These are phyloP conservation scores for Aphyosemion australe DNA, from an alignment of 2,113 vertebrate genomes.

Conservation along the genomic window DNA sequence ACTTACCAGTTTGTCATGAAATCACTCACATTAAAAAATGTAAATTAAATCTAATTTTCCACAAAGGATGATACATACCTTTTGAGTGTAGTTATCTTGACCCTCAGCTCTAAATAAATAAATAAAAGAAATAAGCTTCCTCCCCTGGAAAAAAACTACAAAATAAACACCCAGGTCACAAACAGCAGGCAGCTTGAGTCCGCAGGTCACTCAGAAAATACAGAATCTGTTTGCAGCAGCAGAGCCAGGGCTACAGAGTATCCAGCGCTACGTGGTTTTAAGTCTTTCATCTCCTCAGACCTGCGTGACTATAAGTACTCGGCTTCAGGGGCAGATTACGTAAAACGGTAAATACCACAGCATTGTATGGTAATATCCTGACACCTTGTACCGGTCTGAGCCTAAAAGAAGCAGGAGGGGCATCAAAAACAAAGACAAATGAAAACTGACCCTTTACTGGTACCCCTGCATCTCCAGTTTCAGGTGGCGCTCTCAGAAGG, in stretches of 20 bases:
- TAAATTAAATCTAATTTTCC: not conserved
- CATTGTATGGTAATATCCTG: conserved; percentile 73
- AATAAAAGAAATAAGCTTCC: conserved; percentile 33
- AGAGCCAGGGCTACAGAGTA: conserved; percentile 31
- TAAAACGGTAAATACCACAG: conserved; percentile 69
- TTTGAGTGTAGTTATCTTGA: conserved; percentile 37
- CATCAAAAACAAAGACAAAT: conserved; percentile 65
- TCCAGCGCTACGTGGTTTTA: conserved; percentile 51
- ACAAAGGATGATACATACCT: conserved; percentile 62
- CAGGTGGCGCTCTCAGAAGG: conserved; percentile 71
- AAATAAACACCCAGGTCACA: conserved; percentile 47
- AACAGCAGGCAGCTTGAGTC: conserved; percentile 52
- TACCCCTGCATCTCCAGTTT: conserved; percentile 78
- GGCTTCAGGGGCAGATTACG: conserved; percentile 60
- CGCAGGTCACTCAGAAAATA: conserved; percentile 63
- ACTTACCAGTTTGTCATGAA: not conserved
- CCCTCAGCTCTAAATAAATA: conserved; percentile 9
- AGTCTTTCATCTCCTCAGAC: conserved; percentile 76
- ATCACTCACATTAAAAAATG: not conserved
- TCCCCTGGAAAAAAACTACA: not conserved
- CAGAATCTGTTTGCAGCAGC: conserved; percentile 46
- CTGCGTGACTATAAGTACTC: conserved; percentile 71
- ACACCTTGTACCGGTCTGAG: conserved; percentile 66
- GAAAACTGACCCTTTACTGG: conserved; percentile 76
- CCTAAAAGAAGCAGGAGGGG: conserved; percentile 70